Evolutionary conservation across 2,797 vertebrate species (phyloP), one percentile per base, ranked within the genome.

Genomic region (Poeciliopsis paucimaculata): DNA sequence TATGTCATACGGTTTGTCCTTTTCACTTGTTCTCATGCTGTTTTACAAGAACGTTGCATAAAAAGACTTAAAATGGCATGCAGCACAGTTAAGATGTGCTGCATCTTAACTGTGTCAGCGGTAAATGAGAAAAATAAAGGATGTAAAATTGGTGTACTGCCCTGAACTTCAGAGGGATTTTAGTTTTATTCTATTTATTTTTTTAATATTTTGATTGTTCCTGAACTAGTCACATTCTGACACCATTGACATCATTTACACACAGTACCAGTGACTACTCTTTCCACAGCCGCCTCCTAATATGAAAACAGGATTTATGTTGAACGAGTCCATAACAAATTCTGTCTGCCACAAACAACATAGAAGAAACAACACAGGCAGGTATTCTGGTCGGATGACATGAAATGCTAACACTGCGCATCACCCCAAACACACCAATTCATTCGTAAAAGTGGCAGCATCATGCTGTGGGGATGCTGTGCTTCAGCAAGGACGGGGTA

Each of bases 1-100:
- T 71, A 71, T 71, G 26, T 46, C 13, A 46, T 45, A 71, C 68
- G 46, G 26, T 46, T 53, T 46, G 43, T 13, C 55, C 15, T 81
- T 82, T 83, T 66, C 62, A 36, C 43, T 68, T 75, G 11, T n/a
- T 73, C 43, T 72, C 47, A 7, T 10, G 39, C 66, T 51, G 74
- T 45, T 64, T 45, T 0, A 45, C 20, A 26, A 36, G 31, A 46
- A 51, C 2, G 43, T 15, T 68, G 51, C 31, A 77, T 20, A 51
- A 76, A 41, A n/a, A 43, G 26, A 74, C n/a, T 68, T 72, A 2
- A 43, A 31, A 46, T 45, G 39, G 18, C 66, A 43, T 4, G 45
- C 28, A 12, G 13, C 73, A 49, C 45, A 23, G 20, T n/a, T n/a
- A n/a, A n/a, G n/a, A n/a, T n/a, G n/a, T n/a, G n/a, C n/a, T n/a